A percentile compares a stretch with the other conserved stretches of the same genome.
Conservation (phyloP, 2,113 vertebrate species). For the Rhagologus leucostigma region DNA sequence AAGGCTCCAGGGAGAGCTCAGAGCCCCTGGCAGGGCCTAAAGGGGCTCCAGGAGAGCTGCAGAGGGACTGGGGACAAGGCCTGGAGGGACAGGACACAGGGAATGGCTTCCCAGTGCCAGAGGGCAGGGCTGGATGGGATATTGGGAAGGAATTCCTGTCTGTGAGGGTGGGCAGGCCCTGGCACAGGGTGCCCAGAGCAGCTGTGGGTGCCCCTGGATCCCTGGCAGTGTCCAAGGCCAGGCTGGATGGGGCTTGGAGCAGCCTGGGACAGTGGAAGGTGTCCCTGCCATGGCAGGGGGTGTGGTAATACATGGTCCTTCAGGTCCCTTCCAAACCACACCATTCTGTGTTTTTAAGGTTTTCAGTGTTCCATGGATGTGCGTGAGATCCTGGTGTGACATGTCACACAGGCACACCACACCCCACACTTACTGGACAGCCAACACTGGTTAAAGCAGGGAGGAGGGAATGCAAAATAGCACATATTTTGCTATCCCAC, state of each 20-base stretch:
- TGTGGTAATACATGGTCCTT: background rate
- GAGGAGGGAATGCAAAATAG: background rate
- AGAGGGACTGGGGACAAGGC: too few species aligned
- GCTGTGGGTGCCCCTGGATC: background rate
- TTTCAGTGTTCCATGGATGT: background rate
- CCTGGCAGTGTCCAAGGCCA: background rate
- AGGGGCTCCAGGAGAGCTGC: too few species aligned
- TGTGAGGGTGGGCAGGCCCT: background rate
- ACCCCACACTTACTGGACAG: too few species aligned
- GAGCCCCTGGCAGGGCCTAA: too few species aligned
- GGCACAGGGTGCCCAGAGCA: background rate
- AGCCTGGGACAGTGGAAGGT: accelerated
- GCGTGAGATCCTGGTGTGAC: background rate
- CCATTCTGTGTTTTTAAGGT: background rate
- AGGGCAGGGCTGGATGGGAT: background rate
- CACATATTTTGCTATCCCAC: background rate
- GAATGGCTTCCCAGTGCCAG: background rate
- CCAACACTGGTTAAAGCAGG: background rate
- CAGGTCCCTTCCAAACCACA: background rate
- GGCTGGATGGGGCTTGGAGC: accelerated
- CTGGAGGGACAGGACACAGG: too few species aligned
- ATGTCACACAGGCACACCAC: too few species aligned
- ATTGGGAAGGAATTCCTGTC: background rate
- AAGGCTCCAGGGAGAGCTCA: background rate
- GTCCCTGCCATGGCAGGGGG: background rate